phyloP scores from a whole-genome alignment of 2,888 invertebrate genomes.

The Leptopilina drosophilae region DNA sequence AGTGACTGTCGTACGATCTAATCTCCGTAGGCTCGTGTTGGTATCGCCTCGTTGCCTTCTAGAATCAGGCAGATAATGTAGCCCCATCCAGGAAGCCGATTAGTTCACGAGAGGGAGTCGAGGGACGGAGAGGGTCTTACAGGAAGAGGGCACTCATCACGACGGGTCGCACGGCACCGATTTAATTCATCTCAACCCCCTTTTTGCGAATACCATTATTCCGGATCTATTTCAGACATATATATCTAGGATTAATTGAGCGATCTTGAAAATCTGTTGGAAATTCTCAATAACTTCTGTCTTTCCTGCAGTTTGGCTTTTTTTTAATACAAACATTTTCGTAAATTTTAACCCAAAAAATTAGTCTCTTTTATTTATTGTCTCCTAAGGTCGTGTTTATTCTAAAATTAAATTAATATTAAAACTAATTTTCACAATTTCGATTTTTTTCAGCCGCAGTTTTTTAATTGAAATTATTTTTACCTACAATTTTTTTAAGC shows the following conservation, averaged over 20 bases:
- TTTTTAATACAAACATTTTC: too few species aligned
- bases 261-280: too few species aligned
- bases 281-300: too few species aligned
- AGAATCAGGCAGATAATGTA: slow-evolving; percentile 72
- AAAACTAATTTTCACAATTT: too few species aligned
- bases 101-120: slow-evolving; percentile 62
- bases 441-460: too few species aligned
- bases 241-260: not conserved
- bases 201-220: slow-evolving; percentile 10
- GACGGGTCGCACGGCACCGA: slow-evolving; percentile 64
- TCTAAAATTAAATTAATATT: too few species aligned
- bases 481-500: too few species aligned
- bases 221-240: slow-evolving; percentile 26
- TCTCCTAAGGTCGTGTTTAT: too few species aligned
- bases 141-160: slow-evolving; percentile 73
- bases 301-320: too few species aligned
- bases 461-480: too few species aligned
- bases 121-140: slow-evolving; percentile 60
- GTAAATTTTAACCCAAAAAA: too few species aligned
- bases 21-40: slow-evolving; percentile 60
- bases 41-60: slow-evolving; percentile 68
- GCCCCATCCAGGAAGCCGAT: slow-evolving; percentile 73
- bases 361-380: too few species aligned
- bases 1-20: slow-evolving; percentile 54
- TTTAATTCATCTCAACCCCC: slow-evolving; percentile 24